Base-by-base conservation (phyloP, 1,140 invertebrate genomes). In the Coelopa frigida region DNA sequence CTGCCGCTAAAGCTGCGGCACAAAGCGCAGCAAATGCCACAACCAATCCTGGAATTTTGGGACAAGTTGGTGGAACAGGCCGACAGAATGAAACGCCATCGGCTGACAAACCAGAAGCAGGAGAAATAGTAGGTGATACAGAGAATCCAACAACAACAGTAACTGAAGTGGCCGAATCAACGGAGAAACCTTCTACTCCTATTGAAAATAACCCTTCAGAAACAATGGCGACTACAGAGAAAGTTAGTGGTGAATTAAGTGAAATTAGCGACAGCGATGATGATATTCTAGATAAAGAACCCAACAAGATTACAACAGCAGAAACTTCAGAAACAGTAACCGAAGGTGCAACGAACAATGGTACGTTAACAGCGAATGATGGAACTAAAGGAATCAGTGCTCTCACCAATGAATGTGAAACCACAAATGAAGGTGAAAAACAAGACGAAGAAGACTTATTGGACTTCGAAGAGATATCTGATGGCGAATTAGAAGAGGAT, bases 401-500 rank as follows among this genome's bases (percentile, higher is more conserved):
- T n/a, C n/a, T n/a, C n/a, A n/a, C n/a, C n/a, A n/a, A n/a, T n/a
- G n/a, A n/a, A n/a, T n/a, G n/a, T 2, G 36, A 37, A 12, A 7
- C 32, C 5, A 23, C 51, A 11, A 53, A 43, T 22, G 52, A 18
- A 5, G 47, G 54, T 53, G 55, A 61, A 37, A 46, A 68, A 53
- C 21, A 36, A 17, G 62, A 62, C 49, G 80, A 83, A 51, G 81
- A 68, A 81, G 66, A 82, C 53, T 78, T 68, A 24, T 53, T 89
- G 63, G 87, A 89, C 55, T 90, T 91, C 73, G 87, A 91, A 72
- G 87, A 89, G 73, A 90, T 89, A 54, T 90, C 87, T 17, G 87
- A 91, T 70, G 87, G 88, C 46, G 87, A 91, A 64, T 68, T 89
- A 6, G 87, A 89, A 61, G 86, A 90, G 67, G 86, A 88, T n/a